These are phyloP conservation scores for Gasterosteus nipponicus DNA, from an alignment of 2,113 vertebrate genomes.

Conservation along the genomic window DNA sequence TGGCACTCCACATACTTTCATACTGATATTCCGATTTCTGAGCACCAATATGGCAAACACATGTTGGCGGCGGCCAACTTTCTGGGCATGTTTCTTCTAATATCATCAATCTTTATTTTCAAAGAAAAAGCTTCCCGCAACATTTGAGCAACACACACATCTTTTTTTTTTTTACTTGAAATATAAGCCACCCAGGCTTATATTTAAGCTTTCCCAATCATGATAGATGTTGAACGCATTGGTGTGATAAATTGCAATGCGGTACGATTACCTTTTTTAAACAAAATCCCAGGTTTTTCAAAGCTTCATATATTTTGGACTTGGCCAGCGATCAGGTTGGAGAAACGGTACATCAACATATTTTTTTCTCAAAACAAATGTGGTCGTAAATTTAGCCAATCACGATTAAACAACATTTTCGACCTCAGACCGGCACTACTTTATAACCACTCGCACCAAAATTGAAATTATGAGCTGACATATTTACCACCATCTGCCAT, in stretches of 20 bases:
- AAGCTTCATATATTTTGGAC: constrained; percentile 32
- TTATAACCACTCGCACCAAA: too few species aligned
- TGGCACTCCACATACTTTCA: constrained; percentile 36
- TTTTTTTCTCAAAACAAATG: constrained; percentile 14
- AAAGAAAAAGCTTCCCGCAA: constrained; percentile 86
- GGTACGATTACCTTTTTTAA: constrained; percentile 69
- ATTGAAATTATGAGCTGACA: too few species aligned
- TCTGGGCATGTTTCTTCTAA: constrained; percentile 83
- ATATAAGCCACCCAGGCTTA: constrained; percentile 39
- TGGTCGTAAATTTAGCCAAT: neutral
- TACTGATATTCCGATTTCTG: constrained; percentile 57
- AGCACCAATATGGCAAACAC: constrained; percentile 87
- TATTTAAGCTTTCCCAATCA: constrained; percentile 82
- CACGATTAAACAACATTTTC: neutral
- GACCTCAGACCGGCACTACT: neutral
- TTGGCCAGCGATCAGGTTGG: neutral
- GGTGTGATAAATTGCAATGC: constrained; percentile 81
- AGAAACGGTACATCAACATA: constrained; percentile 3
- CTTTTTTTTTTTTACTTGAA: constrained; percentile 74
- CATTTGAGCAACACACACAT: constrained; percentile 86
- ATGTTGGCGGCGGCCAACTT: constrained; percentile 84
- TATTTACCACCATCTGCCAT: too few species aligned
- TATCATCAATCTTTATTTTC: constrained; percentile 82
- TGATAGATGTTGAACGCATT: constrained; percentile 81
- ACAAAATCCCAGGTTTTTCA: constrained; percentile 7